Evolutionary conservation across 2,797 vertebrate genomes (phyloP), one percentile per base, ranked within the genome.

Genomic region (Cyclopterus lumpus): DNA sequence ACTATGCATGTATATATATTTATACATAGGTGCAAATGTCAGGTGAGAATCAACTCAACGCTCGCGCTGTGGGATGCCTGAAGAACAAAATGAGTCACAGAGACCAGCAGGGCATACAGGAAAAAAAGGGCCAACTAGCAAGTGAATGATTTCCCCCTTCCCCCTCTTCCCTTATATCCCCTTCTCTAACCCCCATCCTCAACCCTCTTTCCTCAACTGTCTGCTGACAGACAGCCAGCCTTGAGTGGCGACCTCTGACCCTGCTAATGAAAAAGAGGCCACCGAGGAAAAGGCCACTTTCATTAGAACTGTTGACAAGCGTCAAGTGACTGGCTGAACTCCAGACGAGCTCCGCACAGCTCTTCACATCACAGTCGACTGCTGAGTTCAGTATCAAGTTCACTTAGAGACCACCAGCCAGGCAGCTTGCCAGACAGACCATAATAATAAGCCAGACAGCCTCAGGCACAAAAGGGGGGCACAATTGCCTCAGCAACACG

Each of bases 241-340:
- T 73, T 67, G 61, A 54, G 86, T 34, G 42, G 61, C 15, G 77
- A 92, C 94, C 94, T 88, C 75, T 92, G 93, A 94, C 93, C 94
- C 86, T 28, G 38, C 84, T 93, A 89, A 94, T 94, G 93, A 94
- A 95, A 95, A 92, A 89, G 91, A 89, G 92, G 90, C 90, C 86
- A 70, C 74, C 53, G 67, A 89, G 83, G 82, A 88, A 90, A 93
- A 84, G 78, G 68, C 87, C 82, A 90, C 75, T 92, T 95, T 95
- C 92, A 95, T 95, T 93, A 94, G 74, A 88, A 71, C 87, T 92
- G 92, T 91, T 93, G 94, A 95, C 91, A 93, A 93, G 90, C 89
- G 91, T 91, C 91, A 93, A 93, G 91, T 91, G 87, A 88, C 84
- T 87, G 84, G 81, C 87, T 69, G 79, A 78, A 84, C 75, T 88